Base-by-base conservation (phyloP, 2,888 invertebrate species). In the Drosophila recens region DNA sequence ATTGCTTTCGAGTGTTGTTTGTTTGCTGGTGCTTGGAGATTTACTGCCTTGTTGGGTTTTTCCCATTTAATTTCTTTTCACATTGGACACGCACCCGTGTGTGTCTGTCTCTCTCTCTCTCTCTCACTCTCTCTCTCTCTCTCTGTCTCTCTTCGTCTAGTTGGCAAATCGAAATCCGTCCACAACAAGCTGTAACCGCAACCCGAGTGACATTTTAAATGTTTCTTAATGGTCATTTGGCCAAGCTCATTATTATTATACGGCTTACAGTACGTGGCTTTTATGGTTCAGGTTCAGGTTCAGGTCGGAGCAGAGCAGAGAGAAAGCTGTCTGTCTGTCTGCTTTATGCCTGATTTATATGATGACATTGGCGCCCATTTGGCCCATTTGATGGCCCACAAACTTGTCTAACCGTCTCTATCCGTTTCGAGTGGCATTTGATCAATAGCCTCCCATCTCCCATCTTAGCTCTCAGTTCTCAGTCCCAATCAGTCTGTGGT, bases 1-100 rank as follows among this genome's bases (percentile, higher is more conserved):
- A 89, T 85, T 88, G 85, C 88, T 89, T 89, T 85, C 80, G 78
- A 86, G 90, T 80, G 69, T 87, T 85, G 86, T 85, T 87, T 79
- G 82, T 72, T 84, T 79, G 82, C 71, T 84, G 30, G 85, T 82
- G 71, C 71, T 85, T 80, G 80, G 59, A 80, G 87, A 83, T 81
- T 84, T 84, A 78, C 79, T 81, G 87, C 87, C 81, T 77, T 72
- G 78, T 78, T 77, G 73, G 85, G 75, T 82, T 82, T 75, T 85
- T 6, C 30, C 72, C 80, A 71, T 83, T 88, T 81, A 78, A 83
- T 83, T 88, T 88, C 83, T 80, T 83, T 87, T 82, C 67, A 82
- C 87, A 82, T 87, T 81, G 78, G 82, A 64, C 76, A 75, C 66
- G 80, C 80, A 52, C 69, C 4, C 42, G n/a, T 45, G 40, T 48